These are phyloP conservation scores for Onychomys arenicola DNA, from an alignment of 2,797 vertebrate species.

Conservation along the genomic window DNA sequence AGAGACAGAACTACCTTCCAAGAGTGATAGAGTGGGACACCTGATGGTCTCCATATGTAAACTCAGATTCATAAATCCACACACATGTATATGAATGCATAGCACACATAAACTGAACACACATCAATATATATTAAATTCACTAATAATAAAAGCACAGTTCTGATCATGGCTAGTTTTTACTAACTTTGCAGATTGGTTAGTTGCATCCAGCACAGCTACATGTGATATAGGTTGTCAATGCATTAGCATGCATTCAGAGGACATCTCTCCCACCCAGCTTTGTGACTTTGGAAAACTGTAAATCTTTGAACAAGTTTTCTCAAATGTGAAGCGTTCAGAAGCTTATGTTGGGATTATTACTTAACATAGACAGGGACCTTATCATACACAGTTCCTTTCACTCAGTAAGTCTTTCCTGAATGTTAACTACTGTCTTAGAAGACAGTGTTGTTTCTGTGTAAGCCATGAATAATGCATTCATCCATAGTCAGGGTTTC, in stretches of 20 bases:
- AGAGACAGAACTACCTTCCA: not conserved
- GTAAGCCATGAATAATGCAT: not conserved
- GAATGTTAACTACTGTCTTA: not conserved
- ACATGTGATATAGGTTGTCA: not conserved
- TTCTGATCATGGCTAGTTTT: not conserved
- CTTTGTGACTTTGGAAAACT: not conserved
- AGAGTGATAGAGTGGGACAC: not conserved
- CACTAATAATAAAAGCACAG: not conserved
- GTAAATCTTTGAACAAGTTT: conserved; percentile 20
- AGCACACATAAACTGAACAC: not conserved
- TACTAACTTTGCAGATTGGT: conserved; percentile 7
- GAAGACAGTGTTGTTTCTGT: not conserved
- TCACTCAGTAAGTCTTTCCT: not conserved
- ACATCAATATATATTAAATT: not conserved
- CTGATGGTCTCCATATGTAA: too few relatives aligned
- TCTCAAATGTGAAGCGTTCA: not conserved
- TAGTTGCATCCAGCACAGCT: not conserved
- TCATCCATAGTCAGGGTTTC: not conserved
- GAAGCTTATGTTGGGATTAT: not conserved
- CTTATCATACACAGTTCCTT: not conserved
- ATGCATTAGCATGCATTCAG: not conserved
- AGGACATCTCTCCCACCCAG: not conserved
- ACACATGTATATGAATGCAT: not conserved
- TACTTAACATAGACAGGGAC: not conserved
- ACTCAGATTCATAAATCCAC: not conserved